Conservation (phyloP, 1,140 invertebrate genomes). For the Scaptomyza graminum region DNA sequence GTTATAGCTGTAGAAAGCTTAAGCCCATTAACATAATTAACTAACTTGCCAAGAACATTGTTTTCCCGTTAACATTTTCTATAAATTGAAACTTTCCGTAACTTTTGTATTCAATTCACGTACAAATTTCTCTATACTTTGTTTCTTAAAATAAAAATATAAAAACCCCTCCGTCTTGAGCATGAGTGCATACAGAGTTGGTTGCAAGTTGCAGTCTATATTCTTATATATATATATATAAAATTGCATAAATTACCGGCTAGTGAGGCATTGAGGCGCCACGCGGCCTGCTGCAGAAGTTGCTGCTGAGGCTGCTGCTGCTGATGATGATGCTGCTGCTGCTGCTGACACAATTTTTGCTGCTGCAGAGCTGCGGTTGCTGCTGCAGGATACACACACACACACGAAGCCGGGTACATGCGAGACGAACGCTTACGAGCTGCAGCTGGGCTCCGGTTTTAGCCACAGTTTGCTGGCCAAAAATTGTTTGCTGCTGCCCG, state of each 20-base stretch:
- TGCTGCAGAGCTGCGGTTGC: conserved; percentile 66
- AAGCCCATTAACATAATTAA: too few species aligned
- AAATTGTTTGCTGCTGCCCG: conserved; percentile 56
- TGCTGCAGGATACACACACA: conserved; percentile 50
- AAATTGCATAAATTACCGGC: conserved; percentile 66
- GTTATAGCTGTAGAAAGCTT: too few species aligned
- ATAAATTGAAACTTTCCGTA: too few species aligned
- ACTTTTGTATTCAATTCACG: not conserved
- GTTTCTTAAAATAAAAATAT: not conserved
- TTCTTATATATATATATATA: not conserved
- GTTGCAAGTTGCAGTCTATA: conserved; percentile 17
- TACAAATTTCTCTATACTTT: not conserved
- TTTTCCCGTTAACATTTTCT: too few species aligned
- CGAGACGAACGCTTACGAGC: conserved; percentile 41
- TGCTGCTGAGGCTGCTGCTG: conserved; percentile 28
- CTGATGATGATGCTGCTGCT: conserved; percentile 20
- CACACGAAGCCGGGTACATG: conserved; percentile 50
- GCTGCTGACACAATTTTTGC: conserved; percentile 72
- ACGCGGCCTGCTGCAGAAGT: conserved; percentile 57
- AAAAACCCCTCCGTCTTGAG: not conserved
- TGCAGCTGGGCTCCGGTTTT: conserved; percentile 32
- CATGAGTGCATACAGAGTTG: conserved; percentile 2
- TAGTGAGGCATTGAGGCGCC: conserved; percentile 64
- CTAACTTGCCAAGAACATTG: too few species aligned
- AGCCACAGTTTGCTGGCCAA: conserved; percentile 47